phyloP scores from a whole-genome alignment of 2,888 invertebrate genomes.

The Petrophora chlorosata region DNA sequence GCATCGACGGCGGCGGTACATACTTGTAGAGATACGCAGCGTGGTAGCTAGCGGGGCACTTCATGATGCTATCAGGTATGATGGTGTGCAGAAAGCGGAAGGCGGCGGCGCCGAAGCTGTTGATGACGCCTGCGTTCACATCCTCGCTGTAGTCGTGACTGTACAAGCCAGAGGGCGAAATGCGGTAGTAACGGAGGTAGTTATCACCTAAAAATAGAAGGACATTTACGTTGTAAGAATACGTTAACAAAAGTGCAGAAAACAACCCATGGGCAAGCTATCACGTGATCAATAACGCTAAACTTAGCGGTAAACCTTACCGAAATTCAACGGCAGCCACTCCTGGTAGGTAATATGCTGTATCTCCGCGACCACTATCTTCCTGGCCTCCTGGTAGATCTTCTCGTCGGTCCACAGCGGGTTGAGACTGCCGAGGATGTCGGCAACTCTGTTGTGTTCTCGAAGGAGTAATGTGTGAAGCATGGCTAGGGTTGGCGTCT shows the following conservation, averaged over 20 bases:
- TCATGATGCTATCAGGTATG: constrained; percentile 77
- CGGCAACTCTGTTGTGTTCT: constrained; percentile 83
- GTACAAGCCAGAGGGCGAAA: constrained; percentile 84
- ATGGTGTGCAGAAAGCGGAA: constrained; percentile 88
- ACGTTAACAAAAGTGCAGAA: too few relatives aligned
- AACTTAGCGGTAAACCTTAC: constrained; percentile 60
- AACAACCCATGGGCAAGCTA: too few relatives aligned
- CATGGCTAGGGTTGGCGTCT: constrained; percentile 80
- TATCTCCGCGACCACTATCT: constrained; percentile 81
- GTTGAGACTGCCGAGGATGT: constrained; percentile 76
- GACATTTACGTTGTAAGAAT: not conserved
- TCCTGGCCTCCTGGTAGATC: constrained; percentile 82
- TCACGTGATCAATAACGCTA: too few relatives aligned
- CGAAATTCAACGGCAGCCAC: constrained; percentile 82
- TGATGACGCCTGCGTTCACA: constrained; percentile 86
- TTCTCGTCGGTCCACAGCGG: constrained; percentile 83
- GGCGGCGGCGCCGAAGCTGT: constrained; percentile 87
- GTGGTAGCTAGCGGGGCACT: constrained; percentile 61
- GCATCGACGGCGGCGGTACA: constrained; percentile 15
- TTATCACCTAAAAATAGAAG: constrained; percentile 83
- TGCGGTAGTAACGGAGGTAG: constrained; percentile 84
- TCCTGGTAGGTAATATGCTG: constrained; percentile 85
- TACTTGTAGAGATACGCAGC: constrained; percentile 67
- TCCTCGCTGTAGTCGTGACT: constrained; percentile 86
- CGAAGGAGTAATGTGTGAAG: constrained; percentile 79